Base-by-base conservation (phyloP, 2,888 invertebrate genomes). In the Brachyptera risi region DNA sequence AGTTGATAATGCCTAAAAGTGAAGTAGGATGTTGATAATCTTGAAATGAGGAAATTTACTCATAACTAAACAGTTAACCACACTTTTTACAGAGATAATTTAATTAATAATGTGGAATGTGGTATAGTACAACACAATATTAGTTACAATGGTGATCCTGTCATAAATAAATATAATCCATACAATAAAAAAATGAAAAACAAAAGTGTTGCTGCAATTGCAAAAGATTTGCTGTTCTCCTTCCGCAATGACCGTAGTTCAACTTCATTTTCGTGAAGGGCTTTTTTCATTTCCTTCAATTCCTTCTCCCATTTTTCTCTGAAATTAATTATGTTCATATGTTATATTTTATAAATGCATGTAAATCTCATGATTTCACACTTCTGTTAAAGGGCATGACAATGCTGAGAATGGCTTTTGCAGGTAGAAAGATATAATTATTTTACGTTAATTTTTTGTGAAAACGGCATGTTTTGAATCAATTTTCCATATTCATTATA, bases 171-270 rank as follows among this genome's bases (percentile, higher is more conserved):
- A 42, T 63, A 63, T 35, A 61, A 23, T 1, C 63, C 61, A 59
- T 61, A 63, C n/a, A 59, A 21, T 19, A 63, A 35, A 23, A 63
- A 63, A 27, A 38, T 26, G 50, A 61, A 27, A 50, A 63, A 63
- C 26, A 63, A 38, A 9, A 63, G 23, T 24, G 61, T 44, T 17
- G 58, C 63, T 37, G 63, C 59, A 21, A 63, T 27, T 42, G 57
- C 51, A 50, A 63, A 63, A 5, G 63, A 58, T 44, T 61, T 63
- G 24, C 63, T 59, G 26, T 63, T 63, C 35, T 63, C 63, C 51
- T 59, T 63, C 31, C 57, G 63, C 19, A 63, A 59, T n/a, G 40
- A 57, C 40, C 50, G 23, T 19, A 63, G 50, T 31, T 59, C 56
- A 1, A 24, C 13, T 57, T 63, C 47, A 50, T 61, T 59, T 24